These are phyloP conservation scores for Sesamia inferens DNA, from an alignment of 2,888 invertebrate genomes.

Conservation along the genomic window DNA sequence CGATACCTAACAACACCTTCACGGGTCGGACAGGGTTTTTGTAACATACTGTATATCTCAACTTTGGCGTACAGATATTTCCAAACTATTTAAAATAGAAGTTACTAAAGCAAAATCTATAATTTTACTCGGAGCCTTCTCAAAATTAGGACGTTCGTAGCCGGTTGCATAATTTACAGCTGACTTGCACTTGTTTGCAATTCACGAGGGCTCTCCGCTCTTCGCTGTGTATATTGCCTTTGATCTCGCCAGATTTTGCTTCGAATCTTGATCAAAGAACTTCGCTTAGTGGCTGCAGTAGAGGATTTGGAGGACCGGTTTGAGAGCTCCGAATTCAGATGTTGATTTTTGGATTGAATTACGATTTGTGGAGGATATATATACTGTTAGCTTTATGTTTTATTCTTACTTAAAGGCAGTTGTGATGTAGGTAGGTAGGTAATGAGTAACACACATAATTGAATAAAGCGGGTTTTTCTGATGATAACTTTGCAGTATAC, in stretches of 20 bases:
- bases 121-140: conserved; percentile 24
- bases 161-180: conserved; percentile 59
- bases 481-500: background rate
- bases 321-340: conserved; percentile 18
- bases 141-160: conserved; percentile 50
- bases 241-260: conserved; percentile 51
- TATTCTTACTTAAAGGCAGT: background rate
- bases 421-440: background rate
- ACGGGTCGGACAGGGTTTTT: too few relatives aligned
- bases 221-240: conserved; percentile 47
- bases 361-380: background rate
- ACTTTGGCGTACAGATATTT: conserved; percentile 11
- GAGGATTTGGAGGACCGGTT: conserved; percentile 42
- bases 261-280: conserved; percentile 49
- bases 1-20: too few relatives aligned
- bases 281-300: conserved; percentile 29
- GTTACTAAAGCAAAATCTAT: conserved; percentile 34
- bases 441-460: conserved; percentile 10
- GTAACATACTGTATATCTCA: too few relatives aligned
- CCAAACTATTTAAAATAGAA: conserved; percentile 23
- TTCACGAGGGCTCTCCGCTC: conserved; percentile 45
- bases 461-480: conserved; percentile 3
- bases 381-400: background rate
- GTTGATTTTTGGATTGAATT: conserved; percentile 23
- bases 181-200: conserved; percentile 56